Conservation (phyloP, 2,888 invertebrate species). For the Seira sanloemensis region DNA sequence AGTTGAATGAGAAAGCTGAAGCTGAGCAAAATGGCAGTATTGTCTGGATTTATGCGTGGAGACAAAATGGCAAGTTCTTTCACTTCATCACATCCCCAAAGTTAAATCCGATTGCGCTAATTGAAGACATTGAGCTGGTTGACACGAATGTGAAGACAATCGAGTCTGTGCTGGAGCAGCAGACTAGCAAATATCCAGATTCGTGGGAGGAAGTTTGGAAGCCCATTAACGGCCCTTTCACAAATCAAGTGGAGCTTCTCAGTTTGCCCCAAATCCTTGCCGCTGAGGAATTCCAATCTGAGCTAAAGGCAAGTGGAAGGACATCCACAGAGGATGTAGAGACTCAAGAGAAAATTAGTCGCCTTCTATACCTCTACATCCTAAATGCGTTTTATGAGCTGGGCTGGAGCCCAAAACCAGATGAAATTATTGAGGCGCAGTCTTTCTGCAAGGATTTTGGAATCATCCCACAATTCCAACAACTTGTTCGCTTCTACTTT, state of each 20-base stretch:
- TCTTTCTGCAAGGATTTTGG: not conserved
- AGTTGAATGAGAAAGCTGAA: not conserved
- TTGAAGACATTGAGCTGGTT: conserved; percentile 5
- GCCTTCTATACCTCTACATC: not conserved
- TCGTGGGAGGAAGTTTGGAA: conserved; percentile 29
- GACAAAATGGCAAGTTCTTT: conserved; percentile 6
- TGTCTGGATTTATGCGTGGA: conserved; percentile 9
- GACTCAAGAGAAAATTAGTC: not conserved
- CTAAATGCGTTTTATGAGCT: not conserved
- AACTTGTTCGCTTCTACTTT: conserved; percentile 19
- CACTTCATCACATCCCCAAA: not conserved
- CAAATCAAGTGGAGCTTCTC: not conserved
- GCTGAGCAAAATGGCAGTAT: not conserved
- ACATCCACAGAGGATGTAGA: not conserved
- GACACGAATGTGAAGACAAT: not conserved
- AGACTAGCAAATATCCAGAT: not conserved
- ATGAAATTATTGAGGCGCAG: not conserved
- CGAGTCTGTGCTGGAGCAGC: conserved; percentile 23
- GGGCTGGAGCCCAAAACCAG: not conserved
- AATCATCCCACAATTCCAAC: not conserved
- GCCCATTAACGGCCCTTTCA: not conserved
- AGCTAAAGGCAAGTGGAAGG: not conserved
- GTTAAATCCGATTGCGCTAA: not conserved
- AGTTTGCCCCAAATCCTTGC: not conserved
- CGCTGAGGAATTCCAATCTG: not conserved